Percentiles rank a stretch among this genome's conserved stretches.
Conservation (phyloP, 2,888 invertebrate species). For the Andrena camellia region DNA sequence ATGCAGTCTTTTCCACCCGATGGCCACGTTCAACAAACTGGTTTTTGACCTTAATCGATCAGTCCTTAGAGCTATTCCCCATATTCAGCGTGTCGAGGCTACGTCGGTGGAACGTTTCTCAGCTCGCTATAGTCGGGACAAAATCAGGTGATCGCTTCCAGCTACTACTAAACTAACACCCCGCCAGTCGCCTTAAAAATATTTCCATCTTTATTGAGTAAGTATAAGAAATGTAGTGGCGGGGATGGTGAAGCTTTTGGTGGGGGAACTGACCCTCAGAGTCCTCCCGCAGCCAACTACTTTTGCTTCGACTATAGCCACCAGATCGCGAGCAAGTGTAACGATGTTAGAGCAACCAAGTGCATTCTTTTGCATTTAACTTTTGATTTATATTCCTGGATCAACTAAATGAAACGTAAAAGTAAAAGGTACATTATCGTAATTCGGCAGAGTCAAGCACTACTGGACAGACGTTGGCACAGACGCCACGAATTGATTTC, state of each 20-base stretch:
- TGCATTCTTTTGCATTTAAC: not conserved
- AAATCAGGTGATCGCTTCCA: not conserved
- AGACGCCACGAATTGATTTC: conserved; percentile 22
- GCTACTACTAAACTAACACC: not conserved
- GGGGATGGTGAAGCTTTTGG: not conserved
- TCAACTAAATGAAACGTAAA: not conserved
- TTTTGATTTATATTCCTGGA: not conserved
- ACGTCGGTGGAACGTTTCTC: conserved; percentile 10
- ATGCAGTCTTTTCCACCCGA: conserved; percentile 27
- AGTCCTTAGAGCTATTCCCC: conserved; percentile 20
- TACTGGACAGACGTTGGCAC: not conserved
- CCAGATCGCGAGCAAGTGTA: not conserved
- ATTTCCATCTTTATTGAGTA: not conserved
- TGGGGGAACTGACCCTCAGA: not conserved
- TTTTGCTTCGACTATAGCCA: not conserved
- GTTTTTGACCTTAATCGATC: conserved; percentile 38
- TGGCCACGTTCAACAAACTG: conserved; percentile 34
- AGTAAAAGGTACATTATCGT: not conserved
- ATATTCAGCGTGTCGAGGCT: conserved; percentile 8
- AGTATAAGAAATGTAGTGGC: not conserved
- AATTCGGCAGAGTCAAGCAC: not conserved
- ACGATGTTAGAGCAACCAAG: not conserved
- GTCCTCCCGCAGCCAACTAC: not conserved
- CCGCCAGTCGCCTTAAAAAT: not conserved
- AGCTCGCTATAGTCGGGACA: not conserved